phyloP scores from a whole-genome alignment of 2,113 vertebrate species.

The Scophthalmus maximus region DNA sequence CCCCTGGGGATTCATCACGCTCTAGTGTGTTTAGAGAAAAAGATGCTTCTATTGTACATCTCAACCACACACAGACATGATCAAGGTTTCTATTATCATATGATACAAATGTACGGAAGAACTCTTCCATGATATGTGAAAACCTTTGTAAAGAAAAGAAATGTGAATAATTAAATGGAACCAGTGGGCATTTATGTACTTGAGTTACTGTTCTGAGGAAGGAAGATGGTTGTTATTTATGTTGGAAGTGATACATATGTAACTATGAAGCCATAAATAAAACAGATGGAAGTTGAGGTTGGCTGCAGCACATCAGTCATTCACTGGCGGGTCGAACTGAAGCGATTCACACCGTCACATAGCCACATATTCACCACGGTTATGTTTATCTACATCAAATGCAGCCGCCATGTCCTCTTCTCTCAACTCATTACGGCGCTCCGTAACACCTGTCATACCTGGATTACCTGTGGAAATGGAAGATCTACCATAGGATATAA shows the following conservation, averaged over 20 bases:
- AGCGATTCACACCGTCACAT: constrained; percentile 42
- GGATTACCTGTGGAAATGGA: constrained; percentile 37
- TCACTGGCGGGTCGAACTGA: constrained; percentile 28
- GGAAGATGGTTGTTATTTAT: constrained; percentile 49
- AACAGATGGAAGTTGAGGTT: not conserved
- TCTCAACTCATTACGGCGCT: constrained; percentile 9
- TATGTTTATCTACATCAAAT: constrained; percentile 16
- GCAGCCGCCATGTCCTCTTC: constrained; percentile 30
- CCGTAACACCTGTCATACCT: constrained; percentile 46
- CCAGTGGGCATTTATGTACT: constrained; percentile 30
- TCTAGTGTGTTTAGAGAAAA: constrained; percentile 41
- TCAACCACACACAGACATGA: not conserved
- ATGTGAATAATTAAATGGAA: constrained; percentile 52
- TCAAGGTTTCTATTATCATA: not conserved
- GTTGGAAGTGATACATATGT: constrained; percentile 42
- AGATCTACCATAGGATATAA: constrained; percentile 19
- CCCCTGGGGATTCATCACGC: constrained; percentile 40
- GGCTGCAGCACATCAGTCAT: not conserved
- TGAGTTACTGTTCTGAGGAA: constrained; percentile 45
- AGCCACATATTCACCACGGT: not conserved
- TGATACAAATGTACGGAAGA: no score
- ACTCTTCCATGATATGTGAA: not conserved
- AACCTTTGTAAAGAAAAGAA: not conserved
- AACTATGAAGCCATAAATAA: not conserved
- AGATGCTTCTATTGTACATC: constrained; percentile 2